These are phyloP conservation scores for Plectropomus leopardus DNA, from an alignment of 2,113 vertebrate species.

Conservation along the genomic window DNA sequence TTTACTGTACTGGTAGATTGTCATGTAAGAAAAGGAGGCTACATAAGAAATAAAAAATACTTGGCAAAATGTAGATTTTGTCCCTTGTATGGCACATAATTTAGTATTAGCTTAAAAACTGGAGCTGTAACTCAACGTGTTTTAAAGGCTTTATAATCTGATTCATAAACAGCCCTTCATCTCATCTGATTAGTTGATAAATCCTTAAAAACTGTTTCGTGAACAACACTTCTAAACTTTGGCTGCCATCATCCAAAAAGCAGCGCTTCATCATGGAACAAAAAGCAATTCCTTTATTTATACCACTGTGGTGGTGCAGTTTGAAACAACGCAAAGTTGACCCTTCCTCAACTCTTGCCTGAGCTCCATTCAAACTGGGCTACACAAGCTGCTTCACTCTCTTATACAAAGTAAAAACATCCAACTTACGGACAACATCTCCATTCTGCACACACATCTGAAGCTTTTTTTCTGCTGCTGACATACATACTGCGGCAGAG, in stretches of 20 bases:
- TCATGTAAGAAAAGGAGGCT: background rate
- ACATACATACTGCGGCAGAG: background rate
- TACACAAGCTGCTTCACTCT: background rate
- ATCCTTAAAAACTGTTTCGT: background rate
- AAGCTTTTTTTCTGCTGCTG: slow-evolving; percentile 4
- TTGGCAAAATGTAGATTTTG: no score
- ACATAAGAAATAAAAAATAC: background rate
- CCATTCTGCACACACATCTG: slow-evolving; percentile 4
- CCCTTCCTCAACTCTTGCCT: background rate
- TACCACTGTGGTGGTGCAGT: background rate
- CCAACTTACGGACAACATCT: background rate
- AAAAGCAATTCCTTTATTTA: background rate
- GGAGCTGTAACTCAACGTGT: background rate
- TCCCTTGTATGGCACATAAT: background rate
- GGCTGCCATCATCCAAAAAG: background rate
- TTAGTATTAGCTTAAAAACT: background rate
- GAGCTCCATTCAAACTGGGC: background rate
- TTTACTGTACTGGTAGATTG: background rate
- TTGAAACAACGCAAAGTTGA: background rate
- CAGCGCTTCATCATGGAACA: background rate
- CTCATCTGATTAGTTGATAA: background rate
- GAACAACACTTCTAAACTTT: background rate
- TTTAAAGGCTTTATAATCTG: background rate
- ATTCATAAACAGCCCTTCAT: background rate
- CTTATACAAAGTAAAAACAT: background rate